Base-by-base conservation (phyloP, 2,113 vertebrate species). In the Mastomys natalensis region DNA sequence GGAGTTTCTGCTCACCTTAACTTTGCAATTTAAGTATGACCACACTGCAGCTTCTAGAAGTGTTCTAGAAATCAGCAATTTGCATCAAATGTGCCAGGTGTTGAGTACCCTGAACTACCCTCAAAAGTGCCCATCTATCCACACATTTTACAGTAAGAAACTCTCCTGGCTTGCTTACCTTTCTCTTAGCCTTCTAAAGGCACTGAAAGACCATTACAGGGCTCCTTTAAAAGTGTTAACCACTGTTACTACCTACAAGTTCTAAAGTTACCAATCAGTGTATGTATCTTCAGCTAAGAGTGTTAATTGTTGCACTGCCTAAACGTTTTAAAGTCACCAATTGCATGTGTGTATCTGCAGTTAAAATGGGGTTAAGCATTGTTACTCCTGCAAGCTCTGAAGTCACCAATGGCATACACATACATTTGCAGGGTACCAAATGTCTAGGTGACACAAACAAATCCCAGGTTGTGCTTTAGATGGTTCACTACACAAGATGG, bases 151-250 rank as follows among this genome's bases (percentile, higher is more conserved):
- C 98, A 98, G 98, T 97, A 98, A 97, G 98, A 97, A 98, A 92
- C 98, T 98, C 98, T 99, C 98, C 98, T 98, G 98, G 98, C 97
- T 98, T 98, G 97, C 98, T 97, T 95, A 98, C 97, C 97, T 98
- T 98, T 98, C 97, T 98, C 97, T 98, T 98, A 64, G 98, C 97
- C 98, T 98, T 99, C 98, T 98, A 98, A 98, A 98, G 98, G 97
- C 98, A 98, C 98, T 99, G 98, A 98, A 98, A 98, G 98, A 98
- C 98, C 97, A 98, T 98, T 97, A 98, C 98, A 98, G 97, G 98
- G 98, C 98, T 98, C 98, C 48, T 98, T 94, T 15, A 48, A 95
- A 90, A 96, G 29, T 99, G 98, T 98, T 98, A 78, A 98, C 40
- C 98, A 98, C 98, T 97, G 98, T 98, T 99, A 98, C 96, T 99